Base-by-base conservation (phyloP, 2,888 invertebrate genomes). In the Cerastis leucographa region DNA sequence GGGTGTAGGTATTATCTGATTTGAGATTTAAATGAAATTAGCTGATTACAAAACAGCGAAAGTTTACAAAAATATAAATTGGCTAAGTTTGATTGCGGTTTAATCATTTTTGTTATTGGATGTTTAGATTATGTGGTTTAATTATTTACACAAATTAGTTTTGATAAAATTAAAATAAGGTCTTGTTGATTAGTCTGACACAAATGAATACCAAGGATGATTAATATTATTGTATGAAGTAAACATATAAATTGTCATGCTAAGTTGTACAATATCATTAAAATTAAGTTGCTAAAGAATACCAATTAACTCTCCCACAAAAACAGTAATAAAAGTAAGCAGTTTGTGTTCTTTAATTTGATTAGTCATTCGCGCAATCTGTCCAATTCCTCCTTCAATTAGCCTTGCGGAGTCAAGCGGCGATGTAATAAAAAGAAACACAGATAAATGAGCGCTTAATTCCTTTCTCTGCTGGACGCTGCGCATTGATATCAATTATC, bases 401-500 rank as follows among this genome's bases (percentile, higher is more conserved):
- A 89, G 85, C 84, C 80, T 80, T 68, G 79, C 71, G 89, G 88
- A 90, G 90, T 91, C 92, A 92, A 92, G 91, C 92, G 89, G 91
- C 85, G 92, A 91, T 78, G 88, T 91, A 93, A 89, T 91, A 91
- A 92, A 92, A 91, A 90, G 89, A 91, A 93, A 92, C 89, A 89
- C 90, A 93, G 90, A 93, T 90, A 93, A 93, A 93, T 91, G 92
- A 90, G 88, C 89, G 91, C 90, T 94, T 94, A 94, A 94, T 94
- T 93, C 91, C 89, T 90, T 91, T 93, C 90, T 86, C 92, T 87
- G 89, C 89, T 91, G 93, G 93, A 92, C 91, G 91, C 89, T 89
- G 90, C 90, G 92, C 95, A 94, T 95, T 95, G 95, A 94, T 96
- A 96, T 95, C 95, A 96, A 96, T 96, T 95, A 95, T 95, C 93